A percentile compares a stretch with the other conserved stretches of the same genome.
These are phyloP conservation scores for Cliona cf. orientalis DNA, from an alignment of 37 sponge, comb jelly and placozoan species.

Conservation along the genomic window DNA sequence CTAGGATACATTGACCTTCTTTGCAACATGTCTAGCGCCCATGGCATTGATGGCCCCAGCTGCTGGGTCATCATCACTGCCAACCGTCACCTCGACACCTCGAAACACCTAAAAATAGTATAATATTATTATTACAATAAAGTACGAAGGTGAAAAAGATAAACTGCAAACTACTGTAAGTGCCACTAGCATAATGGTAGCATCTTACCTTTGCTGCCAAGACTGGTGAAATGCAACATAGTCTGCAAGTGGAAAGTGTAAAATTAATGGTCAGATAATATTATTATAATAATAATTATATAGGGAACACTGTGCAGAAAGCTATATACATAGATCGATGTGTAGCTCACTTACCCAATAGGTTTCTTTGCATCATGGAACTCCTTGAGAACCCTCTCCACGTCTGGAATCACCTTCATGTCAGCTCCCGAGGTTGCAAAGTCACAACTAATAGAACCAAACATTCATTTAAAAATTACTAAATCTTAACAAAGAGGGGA, in stretches of 20 bases:
- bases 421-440: constrained; percentile 76
- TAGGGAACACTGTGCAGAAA: background rate
- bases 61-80: constrained; percentile 67
- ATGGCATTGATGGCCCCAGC: constrained; percentile 71
- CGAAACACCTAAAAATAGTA: constrained; percentile 25
- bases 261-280: background rate
- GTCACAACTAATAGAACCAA: constrained; percentile 42
- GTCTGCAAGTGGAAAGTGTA: no score
- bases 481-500: background rate
- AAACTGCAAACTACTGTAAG: no score
- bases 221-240: constrained; percentile 91
- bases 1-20: constrained; percentile 73
- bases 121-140: no score
- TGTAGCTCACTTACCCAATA: constrained; percentile 56
- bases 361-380: constrained; percentile 82
- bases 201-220: constrained; percentile 77
- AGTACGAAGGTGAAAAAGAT: no score
- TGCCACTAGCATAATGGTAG: background rate
- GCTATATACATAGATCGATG: background rate
- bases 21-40: constrained; percentile 79
- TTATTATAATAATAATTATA: background rate
- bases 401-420: constrained; percentile 66
- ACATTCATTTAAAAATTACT: background rate
- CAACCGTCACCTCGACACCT: constrained; percentile 79
- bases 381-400: constrained; percentile 65